Conservation (phyloP, 2,113 vertebrate species). For the Podarcis muralis region DNA sequence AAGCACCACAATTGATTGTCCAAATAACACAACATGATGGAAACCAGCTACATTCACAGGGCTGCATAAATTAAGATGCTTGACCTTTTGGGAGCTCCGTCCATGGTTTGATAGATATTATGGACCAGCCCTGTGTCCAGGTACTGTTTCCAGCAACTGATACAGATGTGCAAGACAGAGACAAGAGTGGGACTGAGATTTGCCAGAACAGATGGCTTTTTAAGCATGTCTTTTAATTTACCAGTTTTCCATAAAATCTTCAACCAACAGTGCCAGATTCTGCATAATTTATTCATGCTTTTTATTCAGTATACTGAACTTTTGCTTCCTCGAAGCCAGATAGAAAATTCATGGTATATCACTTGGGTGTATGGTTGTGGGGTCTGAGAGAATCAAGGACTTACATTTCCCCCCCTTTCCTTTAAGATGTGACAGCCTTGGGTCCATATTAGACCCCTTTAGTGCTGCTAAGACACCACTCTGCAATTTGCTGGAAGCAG, state of each 20-base stretch:
- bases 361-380: neutral
- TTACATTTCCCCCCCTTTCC: neutral
- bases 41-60: conserved; percentile 48
- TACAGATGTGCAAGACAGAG: conserved; percentile 15
- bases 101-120: conserved; percentile 53
- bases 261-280: neutral
- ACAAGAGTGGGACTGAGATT: no score
- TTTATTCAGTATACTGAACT: neutral
- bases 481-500: neutral
- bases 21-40: conserved; percentile 44
- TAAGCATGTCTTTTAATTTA: no score
- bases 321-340: conserved; percentile 13
- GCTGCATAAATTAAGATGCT: conserved; percentile 58
- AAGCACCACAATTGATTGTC: conserved; percentile 68
- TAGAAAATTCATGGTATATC: neutral
- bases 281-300: neutral
- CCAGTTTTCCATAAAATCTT: no score
- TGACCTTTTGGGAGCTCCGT: conserved; percentile 64
- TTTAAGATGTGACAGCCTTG: neutral
- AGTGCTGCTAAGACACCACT: neutral
- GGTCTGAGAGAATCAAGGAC: neutral
- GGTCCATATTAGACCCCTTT: neutral
- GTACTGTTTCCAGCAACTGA: conserved; percentile 57
- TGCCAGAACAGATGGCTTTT: no score
- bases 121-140: conserved; percentile 56